These are phyloP conservation scores for Platanista minor DNA, from an alignment of 2,113 vertebrate genomes.

Conservation along the genomic window DNA sequence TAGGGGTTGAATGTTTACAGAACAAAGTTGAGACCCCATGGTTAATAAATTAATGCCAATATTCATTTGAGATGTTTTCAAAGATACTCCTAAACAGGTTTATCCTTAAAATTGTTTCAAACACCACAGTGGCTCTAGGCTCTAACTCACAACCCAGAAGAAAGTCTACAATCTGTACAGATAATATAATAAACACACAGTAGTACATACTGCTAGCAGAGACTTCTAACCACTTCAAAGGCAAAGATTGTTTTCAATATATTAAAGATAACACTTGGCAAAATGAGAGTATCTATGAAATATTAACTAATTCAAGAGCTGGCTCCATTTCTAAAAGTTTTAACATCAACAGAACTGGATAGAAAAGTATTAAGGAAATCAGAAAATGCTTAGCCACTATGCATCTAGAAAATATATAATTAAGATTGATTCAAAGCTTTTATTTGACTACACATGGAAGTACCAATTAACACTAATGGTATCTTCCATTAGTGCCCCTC, in stretches of 20 bases:
- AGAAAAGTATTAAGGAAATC: background rate
- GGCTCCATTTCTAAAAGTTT: background rate
- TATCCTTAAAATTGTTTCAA: conserved; percentile 15
- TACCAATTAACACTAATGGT: background rate
- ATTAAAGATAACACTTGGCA: background rate
- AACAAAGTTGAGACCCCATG: background rate
- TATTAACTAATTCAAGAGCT: background rate
- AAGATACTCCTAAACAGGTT: background rate
- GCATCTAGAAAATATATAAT: background rate
- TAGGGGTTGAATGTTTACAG: background rate
- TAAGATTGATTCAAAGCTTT: background rate
- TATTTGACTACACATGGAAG: background rate
- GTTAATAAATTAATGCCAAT: background rate
- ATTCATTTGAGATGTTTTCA: background rate
- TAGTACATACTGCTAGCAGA: background rate
- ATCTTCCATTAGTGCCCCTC: background rate
- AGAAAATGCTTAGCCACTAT: background rate
- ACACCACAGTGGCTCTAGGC: background rate
- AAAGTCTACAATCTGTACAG: background rate
- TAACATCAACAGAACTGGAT: background rate
- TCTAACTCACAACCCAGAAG: background rate
- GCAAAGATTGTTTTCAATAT: background rate
- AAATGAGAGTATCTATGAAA: background rate
- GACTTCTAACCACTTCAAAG: background rate
- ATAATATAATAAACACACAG: background rate